Evolutionary conservation across 1,140 invertebrate species (phyloP), one percentile per base, ranked within the genome.

Genomic region (Cecropterus lyciades): DNA sequence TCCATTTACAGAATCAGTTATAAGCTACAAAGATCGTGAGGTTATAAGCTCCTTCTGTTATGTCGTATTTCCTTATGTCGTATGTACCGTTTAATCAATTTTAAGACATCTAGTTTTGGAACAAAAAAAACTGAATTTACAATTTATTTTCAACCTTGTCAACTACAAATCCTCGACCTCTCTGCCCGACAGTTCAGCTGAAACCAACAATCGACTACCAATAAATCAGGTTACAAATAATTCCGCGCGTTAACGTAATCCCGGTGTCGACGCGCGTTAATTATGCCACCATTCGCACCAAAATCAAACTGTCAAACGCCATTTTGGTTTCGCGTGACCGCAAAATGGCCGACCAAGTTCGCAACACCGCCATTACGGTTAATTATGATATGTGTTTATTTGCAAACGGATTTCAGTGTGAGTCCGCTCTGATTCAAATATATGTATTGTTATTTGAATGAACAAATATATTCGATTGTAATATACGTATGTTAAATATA

Each of bases 271-370:
- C 7, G 13, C 30, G 9, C 30, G 30, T 33, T 33, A 33, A 33
- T 33, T 33, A 33, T 33, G 6, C 6, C 51, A 65, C 51, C 64
- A 49, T 60, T 60, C 45, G 16, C 57, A 33, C 8, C 51, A n/a
- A 60, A 60, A 60, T 60, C 59, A 67, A 49, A 64, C 37, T 17
- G 65, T 63, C 46, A 51, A 62, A 62, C 53, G 59, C 65, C 65
- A 67, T 67, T 57, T 64, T 65, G 59, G 65, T 65, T 57, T 67
- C 13, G 40, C 56, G 56, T 48, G 3, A 65, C 70, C 72, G 56
- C 72, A 75, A 75, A 75, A 73, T 73, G 69, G 71, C 60, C 33
- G 67, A 51, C 51, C 37, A 55, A 72, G 69, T 66, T 71, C 57
- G 27, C 33, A 46, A 67, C 33, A 59, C 63, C 30, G 20, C 59